Base-by-base conservation (phyloP, 2,113 vertebrate species). In the Mirza zaza region DNA sequence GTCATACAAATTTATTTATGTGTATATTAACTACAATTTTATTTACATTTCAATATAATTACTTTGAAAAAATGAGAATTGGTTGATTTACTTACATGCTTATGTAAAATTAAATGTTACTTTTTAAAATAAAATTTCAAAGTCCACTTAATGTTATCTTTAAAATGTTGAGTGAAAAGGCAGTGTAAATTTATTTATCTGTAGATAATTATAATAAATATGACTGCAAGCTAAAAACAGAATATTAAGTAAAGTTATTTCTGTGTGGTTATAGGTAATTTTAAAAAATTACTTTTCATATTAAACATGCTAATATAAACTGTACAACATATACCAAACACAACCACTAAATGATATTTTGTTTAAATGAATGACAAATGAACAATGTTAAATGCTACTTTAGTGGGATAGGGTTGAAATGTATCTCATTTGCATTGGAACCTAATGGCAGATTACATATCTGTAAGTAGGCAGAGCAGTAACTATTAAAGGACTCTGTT, bases 61-160 rank as follows among this genome's bases (percentile, higher is more conserved):
- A 55, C 23, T 5, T 29, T n/a, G 3, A 23, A 61, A 79, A 39
- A 92, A 80, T 50, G 14, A 61, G 32, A 84, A 7, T 68, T 71
- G 8, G 79, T 90, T 34, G 45, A 70, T 61, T 52, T 84, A 77
- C 5, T 55, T 25, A 21, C 6, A 36, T 55, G 29, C 39, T 77
- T 77, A 71, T 10, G 50, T 91, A 39, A 36, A 3, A 52, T 75
- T 94, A 68, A 80, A 27, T 76, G 59, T 7, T 90, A 27, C 17
- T 1, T 96, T 95, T 93, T 61, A 70, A 93, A 95, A 75, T 81
- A 70, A 86, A 76, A 27, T 39, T 48, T 85, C 32, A 81, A 70
- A 82, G 12, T 76, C 23, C 6, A 50, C 25, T 76, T 68, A 93
- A 36, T 50, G 15, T 3, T 13, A 52, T 36, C 21, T 76, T 50